phyloP scores from a whole-genome alignment of 2,888 invertebrate genomes.

The Amphipoea lucens region DNA sequence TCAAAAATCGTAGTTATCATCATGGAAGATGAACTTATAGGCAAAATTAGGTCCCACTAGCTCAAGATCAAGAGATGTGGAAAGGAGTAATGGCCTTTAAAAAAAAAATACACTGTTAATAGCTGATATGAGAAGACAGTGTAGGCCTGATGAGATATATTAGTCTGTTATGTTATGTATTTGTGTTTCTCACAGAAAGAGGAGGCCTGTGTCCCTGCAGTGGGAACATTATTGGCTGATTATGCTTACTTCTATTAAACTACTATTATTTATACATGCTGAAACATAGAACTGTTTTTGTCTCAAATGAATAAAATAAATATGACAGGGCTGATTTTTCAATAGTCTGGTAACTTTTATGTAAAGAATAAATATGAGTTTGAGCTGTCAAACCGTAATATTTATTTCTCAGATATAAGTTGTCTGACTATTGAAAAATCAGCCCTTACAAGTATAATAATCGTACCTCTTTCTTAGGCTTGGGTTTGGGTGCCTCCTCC shows the following conservation, averaged over 20 bases:
- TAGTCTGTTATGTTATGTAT: too few species aligned
- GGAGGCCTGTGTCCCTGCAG: too few species aligned
- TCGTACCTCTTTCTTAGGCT: slow-evolving; percentile 87
- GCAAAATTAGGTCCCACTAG: not conserved
- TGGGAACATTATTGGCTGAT: too few species aligned
- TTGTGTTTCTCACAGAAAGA: too few species aligned
- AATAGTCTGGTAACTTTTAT: too few species aligned
- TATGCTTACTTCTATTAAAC: not conserved
- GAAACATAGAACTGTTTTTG: too few species aligned
- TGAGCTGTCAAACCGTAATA: not conserved
- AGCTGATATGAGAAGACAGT: not conserved
- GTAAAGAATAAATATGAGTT: not conserved
- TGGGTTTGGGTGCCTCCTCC: slow-evolving; percentile 86
- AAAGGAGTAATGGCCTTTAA: not conserved
- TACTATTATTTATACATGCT: not conserved
- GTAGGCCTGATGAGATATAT: not conserved
- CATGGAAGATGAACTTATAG: not conserved
- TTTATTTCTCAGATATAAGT: not conserved
- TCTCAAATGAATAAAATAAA: not conserved
- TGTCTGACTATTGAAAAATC: not conserved
- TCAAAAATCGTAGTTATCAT: not conserved
- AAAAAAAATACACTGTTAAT: not conserved
- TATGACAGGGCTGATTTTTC: not conserved
- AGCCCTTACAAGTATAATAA: not conserved
- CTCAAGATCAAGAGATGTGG: not conserved